A percentile compares a stretch with the other conserved stretches of the same genome.
Conservation (phyloP, 37 sponge, comb jelly and placozoan species). For the Chondrosia reniformis region DNA sequence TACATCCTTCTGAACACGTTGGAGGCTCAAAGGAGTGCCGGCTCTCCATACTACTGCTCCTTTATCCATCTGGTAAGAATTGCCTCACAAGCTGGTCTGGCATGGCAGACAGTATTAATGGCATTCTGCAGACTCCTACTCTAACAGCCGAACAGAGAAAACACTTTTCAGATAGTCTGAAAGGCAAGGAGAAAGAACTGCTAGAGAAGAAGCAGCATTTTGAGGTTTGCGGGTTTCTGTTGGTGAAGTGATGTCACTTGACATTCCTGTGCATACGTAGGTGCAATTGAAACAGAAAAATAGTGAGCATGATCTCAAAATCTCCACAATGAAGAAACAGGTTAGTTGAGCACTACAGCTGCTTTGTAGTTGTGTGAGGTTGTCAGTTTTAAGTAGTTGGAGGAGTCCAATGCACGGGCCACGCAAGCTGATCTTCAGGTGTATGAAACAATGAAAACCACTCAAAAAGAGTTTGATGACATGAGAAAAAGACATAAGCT, state of each 20-base stretch:
- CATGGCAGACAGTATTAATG: background rate
- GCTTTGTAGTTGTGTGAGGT: too few species aligned
- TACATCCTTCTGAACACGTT: background rate
- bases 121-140: background rate
- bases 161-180: background rate
- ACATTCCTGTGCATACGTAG: background rate
- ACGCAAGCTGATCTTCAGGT: too few species aligned
- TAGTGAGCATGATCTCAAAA: background rate
- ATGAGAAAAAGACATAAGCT: too few species aligned
- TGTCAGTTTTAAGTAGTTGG: too few species aligned
- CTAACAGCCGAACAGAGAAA: background rate
- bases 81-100: background rate
- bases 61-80: conserved; percentile 1
- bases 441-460: too few species aligned
- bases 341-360: too few species aligned
- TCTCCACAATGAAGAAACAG: background rate
- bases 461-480: too few species aligned
- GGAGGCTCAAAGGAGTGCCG: background rate
- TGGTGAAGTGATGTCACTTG: background rate
- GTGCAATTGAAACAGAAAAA: background rate
- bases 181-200: conserved; percentile 2
- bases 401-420: too few species aligned
- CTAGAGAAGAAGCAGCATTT: background rate
- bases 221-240: conserved; percentile 5
- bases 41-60: background rate